Percentiles rank a stretch among this genome's conserved stretches.
phyloP scores from a whole-genome alignment of 2,797 vertebrate genomes.

The Lateolabrax maculatus region DNA sequence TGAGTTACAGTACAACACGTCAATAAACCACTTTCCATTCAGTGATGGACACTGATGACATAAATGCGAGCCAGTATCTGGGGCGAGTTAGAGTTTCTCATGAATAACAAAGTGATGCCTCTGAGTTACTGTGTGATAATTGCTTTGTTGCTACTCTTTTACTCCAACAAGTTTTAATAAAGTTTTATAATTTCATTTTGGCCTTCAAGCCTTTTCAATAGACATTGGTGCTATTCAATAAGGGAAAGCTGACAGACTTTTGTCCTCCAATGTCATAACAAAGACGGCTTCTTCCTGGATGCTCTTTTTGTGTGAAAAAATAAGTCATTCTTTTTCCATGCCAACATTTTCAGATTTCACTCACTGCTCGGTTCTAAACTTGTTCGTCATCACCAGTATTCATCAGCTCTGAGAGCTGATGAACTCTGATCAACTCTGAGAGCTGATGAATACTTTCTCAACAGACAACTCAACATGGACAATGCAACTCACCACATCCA shows the following conservation, averaged over 20 bases:
- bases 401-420: too few relatives aligned
- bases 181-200: conserved; percentile 81
- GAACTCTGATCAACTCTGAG: too few relatives aligned
- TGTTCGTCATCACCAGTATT: conserved; percentile 22
- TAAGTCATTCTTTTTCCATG: conserved; percentile 51
- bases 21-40: conserved; percentile 58
- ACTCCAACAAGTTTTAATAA: conserved; percentile 79
- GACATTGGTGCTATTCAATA: conserved; percentile 81
- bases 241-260: conserved; percentile 59
- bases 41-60: conserved; percentile 57
- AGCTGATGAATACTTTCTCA: conserved; percentile 44
- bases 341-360: conserved; percentile 33
- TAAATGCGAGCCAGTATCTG: conserved; percentile 65
- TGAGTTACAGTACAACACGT: conserved; percentile 31
- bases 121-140: conserved; percentile 74
- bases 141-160: conserved; percentile 77
- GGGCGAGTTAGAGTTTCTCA: conserved; percentile 56
- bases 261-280: conserved; percentile 63
- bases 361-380: conserved; percentile 20
- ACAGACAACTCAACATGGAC: conserved; percentile 37
- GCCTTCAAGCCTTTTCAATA: conserved; percentile 80
- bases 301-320: conserved; percentile 64
- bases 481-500: conserved; percentile 32
- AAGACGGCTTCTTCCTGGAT: conserved; percentile 48
- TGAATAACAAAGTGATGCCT: conserved; percentile 65